phyloP scores from a whole-genome alignment of 2,797 vertebrate species.

The Melanogrammus aeglefinus region DNA sequence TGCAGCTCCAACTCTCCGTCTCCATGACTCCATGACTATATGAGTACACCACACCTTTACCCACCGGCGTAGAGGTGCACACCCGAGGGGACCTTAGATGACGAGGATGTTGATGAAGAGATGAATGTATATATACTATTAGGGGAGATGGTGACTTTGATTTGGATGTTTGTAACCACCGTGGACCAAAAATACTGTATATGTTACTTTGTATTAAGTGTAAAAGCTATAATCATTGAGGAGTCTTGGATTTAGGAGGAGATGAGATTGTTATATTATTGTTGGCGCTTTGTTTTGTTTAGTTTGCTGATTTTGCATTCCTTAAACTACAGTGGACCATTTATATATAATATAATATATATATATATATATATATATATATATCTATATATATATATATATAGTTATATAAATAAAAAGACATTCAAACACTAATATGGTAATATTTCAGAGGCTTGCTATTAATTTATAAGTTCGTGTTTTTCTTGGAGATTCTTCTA shows the following conservation, averaged over 20 bases:
- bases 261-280: background rate
- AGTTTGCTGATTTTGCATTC: constrained; percentile 50
- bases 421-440: background rate
- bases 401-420: constrained; percentile 74
- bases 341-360: constrained; percentile 43
- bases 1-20: background rate
- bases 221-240: background rate
- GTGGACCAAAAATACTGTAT: background rate
- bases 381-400: background rate
- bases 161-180: background rate
- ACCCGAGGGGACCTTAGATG: no score
- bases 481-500: background rate
- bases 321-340: constrained; percentile 34
- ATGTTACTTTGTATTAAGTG: background rate
- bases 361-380: background rate
- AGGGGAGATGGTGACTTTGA: background rate
- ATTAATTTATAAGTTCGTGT: background rate
- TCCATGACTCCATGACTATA: constrained; percentile 3
- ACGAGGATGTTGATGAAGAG: no score
- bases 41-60: constrained; percentile 38
- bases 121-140: background rate
- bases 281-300: background rate
- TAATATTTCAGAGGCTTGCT: constrained; percentile 33
- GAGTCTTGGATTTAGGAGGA: background rate
- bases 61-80: constrained; percentile 20